These are phyloP conservation scores for Aythya baeri DNA, from an alignment of 2,113 vertebrate genomes.

Conservation along the genomic window DNA sequence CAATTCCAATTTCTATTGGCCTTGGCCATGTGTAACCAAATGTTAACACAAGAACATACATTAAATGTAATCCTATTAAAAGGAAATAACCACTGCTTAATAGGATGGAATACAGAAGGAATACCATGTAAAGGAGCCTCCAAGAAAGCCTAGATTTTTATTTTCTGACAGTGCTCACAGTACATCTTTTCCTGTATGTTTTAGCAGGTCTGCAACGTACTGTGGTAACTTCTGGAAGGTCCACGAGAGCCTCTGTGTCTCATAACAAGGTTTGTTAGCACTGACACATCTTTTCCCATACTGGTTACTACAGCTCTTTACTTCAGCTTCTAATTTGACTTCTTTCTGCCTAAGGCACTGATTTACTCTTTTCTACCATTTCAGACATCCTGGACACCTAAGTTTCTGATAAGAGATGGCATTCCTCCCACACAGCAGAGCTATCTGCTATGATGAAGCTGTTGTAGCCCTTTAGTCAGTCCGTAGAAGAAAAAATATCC, in stretches of 20 bases:
- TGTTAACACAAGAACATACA: not conserved
- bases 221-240: not conserved
- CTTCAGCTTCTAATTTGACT: not conserved
- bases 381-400: not conserved
- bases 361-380: not conserved
- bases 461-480: not conserved
- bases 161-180: not conserved
- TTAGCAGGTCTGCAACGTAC: not conserved
- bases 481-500: not conserved
- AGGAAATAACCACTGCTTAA: not conserved
- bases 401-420: not conserved
- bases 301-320: not conserved
- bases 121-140: not conserved
- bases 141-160: not conserved
- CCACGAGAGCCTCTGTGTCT: not conserved
- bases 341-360: not conserved
- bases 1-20: not conserved
- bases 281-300: not conserved
- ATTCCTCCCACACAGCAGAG: not conserved
- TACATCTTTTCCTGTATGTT: not conserved
- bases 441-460: not conserved
- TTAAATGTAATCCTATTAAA: not conserved
- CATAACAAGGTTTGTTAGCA: not conserved
- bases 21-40: not conserved
- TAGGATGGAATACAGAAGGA: not conserved